Percentiles rank a stretch among this genome's conserved stretches.
These are phyloP conservation scores for Cactoblastis cactorum DNA, from an alignment of 2,888 invertebrate genomes.

Conservation along the genomic window DNA sequence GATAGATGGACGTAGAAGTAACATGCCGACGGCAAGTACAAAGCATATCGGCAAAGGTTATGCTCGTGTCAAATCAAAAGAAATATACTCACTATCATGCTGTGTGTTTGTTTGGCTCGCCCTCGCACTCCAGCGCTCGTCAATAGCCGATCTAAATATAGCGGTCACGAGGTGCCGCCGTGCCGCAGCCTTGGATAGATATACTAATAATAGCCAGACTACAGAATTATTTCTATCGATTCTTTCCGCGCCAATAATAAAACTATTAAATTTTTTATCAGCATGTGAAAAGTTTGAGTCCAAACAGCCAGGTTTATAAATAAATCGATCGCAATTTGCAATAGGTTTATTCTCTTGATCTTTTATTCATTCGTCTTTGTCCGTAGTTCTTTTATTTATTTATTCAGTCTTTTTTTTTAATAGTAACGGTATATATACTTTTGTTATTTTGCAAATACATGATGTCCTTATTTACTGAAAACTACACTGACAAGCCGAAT, in stretches of 20 bases:
- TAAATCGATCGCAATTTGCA: too few relatives aligned
- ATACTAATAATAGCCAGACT: constrained; percentile 28
- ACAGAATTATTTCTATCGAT: constrained; percentile 11
- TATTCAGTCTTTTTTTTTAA: too few relatives aligned
- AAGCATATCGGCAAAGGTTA: too few relatives aligned
- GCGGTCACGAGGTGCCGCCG: constrained; percentile 35
- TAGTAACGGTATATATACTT: too few relatives aligned
- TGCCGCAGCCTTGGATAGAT: constrained; percentile 30
- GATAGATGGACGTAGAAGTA: too few relatives aligned
- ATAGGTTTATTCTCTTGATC: too few relatives aligned
- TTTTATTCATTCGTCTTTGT: too few relatives aligned
- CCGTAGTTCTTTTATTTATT: too few relatives aligned
- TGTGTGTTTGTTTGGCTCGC: constrained; percentile 54
- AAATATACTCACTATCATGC: background rate
- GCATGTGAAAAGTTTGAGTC: background rate
- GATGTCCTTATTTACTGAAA: too few relatives aligned
- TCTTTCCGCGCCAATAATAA: background rate
- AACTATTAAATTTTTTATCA: background rate
- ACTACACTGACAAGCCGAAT: too few relatives aligned
- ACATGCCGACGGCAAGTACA: too few relatives aligned
- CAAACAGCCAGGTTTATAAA: background rate
- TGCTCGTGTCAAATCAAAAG: background rate
- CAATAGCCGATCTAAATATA: constrained; percentile 34
- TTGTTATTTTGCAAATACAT: too few relatives aligned
- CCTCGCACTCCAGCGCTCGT: constrained; percentile 50